A percentile compares a stretch with the other conserved stretches of the same genome.
Conservation (phyloP, 2,113 vertebrate genomes). For the Plestiodon gilberti region DNA sequence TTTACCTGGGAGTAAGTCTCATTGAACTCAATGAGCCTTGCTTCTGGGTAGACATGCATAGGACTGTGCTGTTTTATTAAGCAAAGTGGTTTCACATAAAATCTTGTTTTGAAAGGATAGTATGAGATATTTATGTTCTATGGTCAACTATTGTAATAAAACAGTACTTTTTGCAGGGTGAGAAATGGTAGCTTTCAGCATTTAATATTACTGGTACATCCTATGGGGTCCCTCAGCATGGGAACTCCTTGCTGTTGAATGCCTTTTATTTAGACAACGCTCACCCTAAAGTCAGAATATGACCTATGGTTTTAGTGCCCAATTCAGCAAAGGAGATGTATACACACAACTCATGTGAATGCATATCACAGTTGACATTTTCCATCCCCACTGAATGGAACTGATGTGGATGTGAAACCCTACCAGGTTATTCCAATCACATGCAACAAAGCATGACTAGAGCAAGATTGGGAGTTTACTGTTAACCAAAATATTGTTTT, state of each 20-base stretch:
- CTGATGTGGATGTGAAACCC: background rate
- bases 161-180: background rate
- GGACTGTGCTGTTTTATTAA: background rate
- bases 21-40: too few relatives aligned
- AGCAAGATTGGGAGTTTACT: background rate
- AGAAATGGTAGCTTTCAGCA: background rate
- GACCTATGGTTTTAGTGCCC: slow-evolving; percentile 22
- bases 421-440: background rate
- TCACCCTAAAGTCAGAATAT: background rate
- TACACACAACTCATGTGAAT: background rate
- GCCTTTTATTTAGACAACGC: background rate
- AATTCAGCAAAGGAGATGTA: background rate
- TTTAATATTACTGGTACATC: background rate
- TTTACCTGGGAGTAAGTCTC: too few relatives aligned
- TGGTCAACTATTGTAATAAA: background rate
- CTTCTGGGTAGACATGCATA: too few relatives aligned
- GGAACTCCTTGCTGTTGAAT: background rate
- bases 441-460: background rate
- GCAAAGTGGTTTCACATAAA: background rate
- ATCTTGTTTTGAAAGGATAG: background rate
- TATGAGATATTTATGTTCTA: background rate
- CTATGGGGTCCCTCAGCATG: background rate
- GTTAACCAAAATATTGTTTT: slow-evolving; percentile 59
- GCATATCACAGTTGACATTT: background rate
- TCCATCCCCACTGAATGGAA: background rate